Evolutionary conservation across 2,888 invertebrate genomes (phyloP), one percentile per base, ranked within the genome.

Genomic region (Crossocerus cetratus): DNA sequence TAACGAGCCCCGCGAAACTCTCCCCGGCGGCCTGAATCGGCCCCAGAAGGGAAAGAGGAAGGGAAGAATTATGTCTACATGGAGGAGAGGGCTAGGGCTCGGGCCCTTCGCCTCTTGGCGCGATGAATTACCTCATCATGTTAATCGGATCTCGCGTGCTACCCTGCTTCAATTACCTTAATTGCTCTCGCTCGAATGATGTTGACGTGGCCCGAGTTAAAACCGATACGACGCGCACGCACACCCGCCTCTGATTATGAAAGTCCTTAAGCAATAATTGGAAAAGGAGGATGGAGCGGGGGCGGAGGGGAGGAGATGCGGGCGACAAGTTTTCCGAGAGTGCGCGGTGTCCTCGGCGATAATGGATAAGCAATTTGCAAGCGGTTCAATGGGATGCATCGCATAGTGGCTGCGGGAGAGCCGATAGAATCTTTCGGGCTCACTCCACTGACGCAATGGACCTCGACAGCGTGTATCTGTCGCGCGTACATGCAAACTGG

Each of bases 361-460:
- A 76, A 76, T 61, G 71, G 74, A 74, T 74, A 69, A 74, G 67
- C 68, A 53, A 69, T 71, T 65, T 74, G 75, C 61, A 67, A 63
- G 60, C 57, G 53, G 20, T 18, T 61, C 69, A 55, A 61, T 57
- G 23, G 57, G 67, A 71, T 68, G 53, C 67, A 59, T 59, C 43
- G 11, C 32, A 56, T 18, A 32, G 23, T 20, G 60, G 59, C 64
- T 65, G n/a, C 67, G 44, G 14, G 58, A 45, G 44, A 54, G 16
- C 66, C 65, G 82, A 82, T 77, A 79, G 72, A 76, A 80, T 80
- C 80, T 77, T 16, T 4, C 13, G 18, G 71, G 76, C 56, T 20
- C 42, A 66, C 78, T 13, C 44, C 65, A 54, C 21, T 42, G 53
- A 56, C 56, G 53, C 54, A 61, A 69, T 57, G 65, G 43, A 13